Conservation (phyloP, 2,113 vertebrate genomes). For the Ranitomeya imitator region DNA sequence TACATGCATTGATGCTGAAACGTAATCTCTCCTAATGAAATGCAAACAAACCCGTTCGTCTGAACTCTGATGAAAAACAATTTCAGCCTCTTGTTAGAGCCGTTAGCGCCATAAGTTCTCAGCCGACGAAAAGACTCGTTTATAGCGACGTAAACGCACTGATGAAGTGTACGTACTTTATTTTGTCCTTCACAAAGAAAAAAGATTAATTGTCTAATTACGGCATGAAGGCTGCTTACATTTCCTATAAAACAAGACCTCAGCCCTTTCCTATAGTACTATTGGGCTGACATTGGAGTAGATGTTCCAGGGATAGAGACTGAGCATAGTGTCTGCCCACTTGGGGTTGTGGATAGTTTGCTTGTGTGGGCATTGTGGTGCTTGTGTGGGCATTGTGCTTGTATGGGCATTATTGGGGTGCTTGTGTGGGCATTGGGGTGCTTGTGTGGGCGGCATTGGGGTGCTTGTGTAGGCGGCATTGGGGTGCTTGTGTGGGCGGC, state of each 20-base stretch:
- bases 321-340: not conserved
- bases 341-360: not conserved
- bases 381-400: not conserved
- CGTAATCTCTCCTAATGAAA: slow-evolving; percentile 45
- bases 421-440: not conserved
- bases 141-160: not conserved
- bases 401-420: no score
- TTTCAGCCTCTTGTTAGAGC: slow-evolving; percentile 15
- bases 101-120: not conserved
- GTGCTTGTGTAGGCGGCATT: not conserved
- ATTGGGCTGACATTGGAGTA: not conserved
- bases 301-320: not conserved
- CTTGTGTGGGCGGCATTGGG: not conserved
- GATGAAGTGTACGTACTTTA: not conserved
- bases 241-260: not conserved
- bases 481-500: not conserved
- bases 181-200: slow-evolving; percentile 27
- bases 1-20: slow-evolving; percentile 42
- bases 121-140: not conserved
- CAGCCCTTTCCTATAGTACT: not conserved
- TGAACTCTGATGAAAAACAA: slow-evolving; percentile 39
- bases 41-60: slow-evolving; percentile 35
- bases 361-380: not conserved
- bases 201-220: slow-evolving; percentile 24
- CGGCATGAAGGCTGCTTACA: not conserved